Percentiles rank a stretch among this genome's conserved stretches.
phyloP scores from a whole-genome alignment of 2,888 invertebrate species.

The Plagodis pulveraria region DNA sequence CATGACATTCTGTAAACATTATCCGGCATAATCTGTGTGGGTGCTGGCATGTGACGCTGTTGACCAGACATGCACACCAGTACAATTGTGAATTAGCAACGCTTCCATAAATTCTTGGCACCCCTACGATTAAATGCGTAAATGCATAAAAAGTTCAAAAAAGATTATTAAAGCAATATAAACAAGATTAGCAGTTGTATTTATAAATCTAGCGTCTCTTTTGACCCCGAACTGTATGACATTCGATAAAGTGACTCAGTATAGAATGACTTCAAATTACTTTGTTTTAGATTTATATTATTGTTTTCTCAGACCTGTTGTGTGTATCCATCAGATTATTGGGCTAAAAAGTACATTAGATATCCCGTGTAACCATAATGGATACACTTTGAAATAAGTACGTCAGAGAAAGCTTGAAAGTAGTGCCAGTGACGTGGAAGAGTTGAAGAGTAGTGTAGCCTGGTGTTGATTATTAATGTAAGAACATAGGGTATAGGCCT shows the following conservation, averaged over 20 bases:
- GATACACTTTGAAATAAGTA: too few species aligned
- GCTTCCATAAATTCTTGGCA: conserved; percentile 12
- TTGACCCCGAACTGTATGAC: conserved; percentile 15
- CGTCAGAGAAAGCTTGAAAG: too few species aligned
- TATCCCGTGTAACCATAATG: too few species aligned
- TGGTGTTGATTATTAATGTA: too few species aligned
- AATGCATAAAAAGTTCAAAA: conserved; percentile 13
- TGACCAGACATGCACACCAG: conserved; percentile 6
- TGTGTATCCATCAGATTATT: too few species aligned
- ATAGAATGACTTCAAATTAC: conserved; percentile 13
- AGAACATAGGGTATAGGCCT: too few species aligned
- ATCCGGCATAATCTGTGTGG: conserved; percentile 6
- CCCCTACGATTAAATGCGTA: conserved; percentile 4
- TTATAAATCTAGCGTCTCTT: conserved; percentile 8
- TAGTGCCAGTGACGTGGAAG: too few species aligned
- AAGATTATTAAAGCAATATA: conserved; percentile 19
- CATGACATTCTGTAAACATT: conserved; percentile 13
- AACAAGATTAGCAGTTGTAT: conserved; percentile 3
- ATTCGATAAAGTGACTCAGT: conserved; percentile 18
- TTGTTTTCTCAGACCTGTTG: not conserved
- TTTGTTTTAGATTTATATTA: not conserved
- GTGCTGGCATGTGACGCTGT: conserved; percentile 9
- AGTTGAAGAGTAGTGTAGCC: too few species aligned
- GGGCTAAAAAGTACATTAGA: too few species aligned
- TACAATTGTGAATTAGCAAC: conserved; percentile 1